These are phyloP conservation scores for Coreoperca whiteheadi DNA, from an alignment of 2,113 vertebrate species.

Conservation along the genomic window DNA sequence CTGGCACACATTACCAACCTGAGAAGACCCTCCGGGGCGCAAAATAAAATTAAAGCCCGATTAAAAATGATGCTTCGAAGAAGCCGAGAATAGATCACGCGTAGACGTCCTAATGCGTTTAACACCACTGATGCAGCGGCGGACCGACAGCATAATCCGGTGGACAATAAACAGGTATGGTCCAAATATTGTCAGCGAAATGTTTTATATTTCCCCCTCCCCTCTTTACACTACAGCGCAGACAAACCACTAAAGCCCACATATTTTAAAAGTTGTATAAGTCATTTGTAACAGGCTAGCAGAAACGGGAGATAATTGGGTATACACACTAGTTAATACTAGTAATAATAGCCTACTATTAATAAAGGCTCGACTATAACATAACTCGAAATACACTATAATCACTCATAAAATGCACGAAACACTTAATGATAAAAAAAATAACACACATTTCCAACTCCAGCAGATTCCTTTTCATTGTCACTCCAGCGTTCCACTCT, in stretches of 20 bases:
- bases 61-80: constrained; percentile 69
- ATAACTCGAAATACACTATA: neutral
- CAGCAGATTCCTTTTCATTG: neutral
- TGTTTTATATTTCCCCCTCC: neutral
- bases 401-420: neutral
- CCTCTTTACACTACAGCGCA: neutral
- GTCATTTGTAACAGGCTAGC: neutral
- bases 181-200: neutral
- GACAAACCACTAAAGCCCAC: neutral
- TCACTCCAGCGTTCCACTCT: neutral
- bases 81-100: constrained; percentile 52
- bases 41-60: constrained; percentile 57
- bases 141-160: neutral
- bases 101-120: constrained; percentile 47
- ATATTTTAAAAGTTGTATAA: neutral
- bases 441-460: constrained; percentile 11
- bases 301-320: neutral
- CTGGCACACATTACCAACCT: constrained; percentile 55
- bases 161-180: neutral
- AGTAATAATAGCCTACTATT: neutral
- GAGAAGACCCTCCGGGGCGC: constrained; percentile 61
- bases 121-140: constrained; percentile 11
- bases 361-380: neutral
- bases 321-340: neutral
- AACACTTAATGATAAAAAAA: neutral